Evolutionary conservation across 2,113 vertebrate genomes (phyloP).

Genomic region (Buteo buteo): DNA sequence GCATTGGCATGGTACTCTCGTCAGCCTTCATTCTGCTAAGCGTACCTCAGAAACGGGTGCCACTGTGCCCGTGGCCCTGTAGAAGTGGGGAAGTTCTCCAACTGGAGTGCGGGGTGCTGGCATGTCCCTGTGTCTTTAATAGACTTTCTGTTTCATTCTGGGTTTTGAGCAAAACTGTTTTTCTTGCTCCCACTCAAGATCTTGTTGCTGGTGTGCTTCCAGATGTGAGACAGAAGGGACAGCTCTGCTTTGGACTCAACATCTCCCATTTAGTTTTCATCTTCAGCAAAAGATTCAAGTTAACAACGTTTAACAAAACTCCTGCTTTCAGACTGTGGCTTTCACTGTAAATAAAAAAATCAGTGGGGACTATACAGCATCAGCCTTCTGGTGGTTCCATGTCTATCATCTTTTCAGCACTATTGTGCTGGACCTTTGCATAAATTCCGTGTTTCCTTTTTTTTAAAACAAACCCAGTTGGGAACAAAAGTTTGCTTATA

Average conservation of each 20-base stretch:
- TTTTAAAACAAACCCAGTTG: neutral
- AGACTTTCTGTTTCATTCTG: neutral
- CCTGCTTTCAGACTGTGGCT: neutral
- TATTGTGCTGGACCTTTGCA: neutral
- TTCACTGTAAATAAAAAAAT: neutral
- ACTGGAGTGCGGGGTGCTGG: neutral
- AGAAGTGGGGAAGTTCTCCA: neutral
- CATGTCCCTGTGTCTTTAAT: neutral
- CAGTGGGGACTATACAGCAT: neutral
- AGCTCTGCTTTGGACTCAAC: neutral
- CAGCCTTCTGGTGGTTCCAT: neutral
- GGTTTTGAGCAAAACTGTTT: neutral
- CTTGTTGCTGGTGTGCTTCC: neutral
- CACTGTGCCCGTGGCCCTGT: neutral
- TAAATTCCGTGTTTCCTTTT: neutral
- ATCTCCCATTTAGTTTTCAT: neutral
- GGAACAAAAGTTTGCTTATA: neutral
- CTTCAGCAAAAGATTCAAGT: neutral
- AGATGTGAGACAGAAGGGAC: neutral
- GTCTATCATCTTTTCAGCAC: neutral
- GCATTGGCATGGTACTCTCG: neutral
- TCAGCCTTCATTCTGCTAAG: neutral
- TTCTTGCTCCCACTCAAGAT: neutral
- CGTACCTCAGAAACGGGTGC: accelerated
- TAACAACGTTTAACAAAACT: neutral